Evolutionary conservation across 2,888 invertebrate genomes (phyloP), one percentile per base, ranked within the genome.

Genomic region (Ametastegia equiseti): DNA sequence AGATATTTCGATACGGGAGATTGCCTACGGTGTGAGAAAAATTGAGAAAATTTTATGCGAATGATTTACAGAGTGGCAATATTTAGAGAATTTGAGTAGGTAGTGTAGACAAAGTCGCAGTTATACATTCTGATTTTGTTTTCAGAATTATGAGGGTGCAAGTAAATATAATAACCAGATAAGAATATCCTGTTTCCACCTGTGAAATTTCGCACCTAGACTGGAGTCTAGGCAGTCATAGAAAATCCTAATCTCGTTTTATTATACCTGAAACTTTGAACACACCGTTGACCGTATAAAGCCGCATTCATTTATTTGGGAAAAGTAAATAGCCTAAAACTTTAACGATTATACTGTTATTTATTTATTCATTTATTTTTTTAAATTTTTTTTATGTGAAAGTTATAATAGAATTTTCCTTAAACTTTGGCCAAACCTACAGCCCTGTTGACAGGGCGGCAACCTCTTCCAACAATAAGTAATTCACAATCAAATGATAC

Each of bases 211-310:
- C 50, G 50, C 75, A 75, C 75, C 75, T 54, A 33, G 47, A 27
- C 57, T 27, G 23, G 23, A 60, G 6, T 27, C 15, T 11, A 47
- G 33, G 19, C 4, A 36, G 33, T 54, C 13, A 36, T 5, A 36
- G 36, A 36, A 75, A 75, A 54, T 50, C 75, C 78, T 78, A 78
- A 78, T 78, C 78, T 78, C 42, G 6, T 45, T 78, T 78, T 78
- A 78, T 60, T 78, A 36, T 36, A 71, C 78, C 60, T 42, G 42
- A 60, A 57, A 57, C n/a, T 78, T 78, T 63, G 78, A 63, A 42
- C 42, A 78, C 39, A 78, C 78, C 23, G 13, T 57, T 57, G 30
- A 78, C 42, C 23, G 78, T 78, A 60, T 45, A 75, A 75, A 75
- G 75, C 19, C 30, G 75, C 75, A 54, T 54, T 75, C 54, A 54